phyloP scores from a whole-genome alignment of 2,888 invertebrate genomes.

The Branchipolynoe longqiensis region DNA sequence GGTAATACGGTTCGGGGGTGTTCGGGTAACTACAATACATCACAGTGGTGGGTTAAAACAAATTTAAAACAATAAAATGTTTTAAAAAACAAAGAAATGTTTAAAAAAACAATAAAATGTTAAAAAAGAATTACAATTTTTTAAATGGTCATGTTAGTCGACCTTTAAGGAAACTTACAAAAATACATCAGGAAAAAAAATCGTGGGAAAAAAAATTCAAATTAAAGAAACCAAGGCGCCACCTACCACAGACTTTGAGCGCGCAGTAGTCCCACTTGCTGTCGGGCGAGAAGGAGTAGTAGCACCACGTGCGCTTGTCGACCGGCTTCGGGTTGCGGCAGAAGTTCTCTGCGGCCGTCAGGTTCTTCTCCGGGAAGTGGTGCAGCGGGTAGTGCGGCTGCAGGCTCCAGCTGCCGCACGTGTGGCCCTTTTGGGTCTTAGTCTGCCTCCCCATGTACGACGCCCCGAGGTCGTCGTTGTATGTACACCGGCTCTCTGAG shows the following conservation, averaged over 20 bases:
- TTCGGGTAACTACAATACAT: no score
- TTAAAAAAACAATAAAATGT: no score
- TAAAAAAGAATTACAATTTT: no score
- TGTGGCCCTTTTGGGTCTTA: slow-evolving; percentile 57
- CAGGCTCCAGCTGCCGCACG: slow-evolving; percentile 63
- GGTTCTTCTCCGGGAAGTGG: slow-evolving; percentile 64
- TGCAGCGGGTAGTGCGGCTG: slow-evolving; percentile 63
- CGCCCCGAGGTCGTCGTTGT: slow-evolving; percentile 63
- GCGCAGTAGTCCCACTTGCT: slow-evolving; percentile 65
- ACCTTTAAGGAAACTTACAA: no score
- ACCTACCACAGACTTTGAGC: slow-evolving; percentile 65
- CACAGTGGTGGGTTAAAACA: no score
- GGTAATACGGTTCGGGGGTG: no score
- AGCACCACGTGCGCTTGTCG: slow-evolving; percentile 65
- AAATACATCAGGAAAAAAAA: no score
- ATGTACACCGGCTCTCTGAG: slow-evolving; percentile 66
- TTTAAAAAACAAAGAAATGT: no score
- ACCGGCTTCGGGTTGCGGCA: slow-evolving; percentile 67
- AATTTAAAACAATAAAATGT: no score
- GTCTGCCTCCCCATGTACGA: slow-evolving; percentile 63
- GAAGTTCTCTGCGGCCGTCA: slow-evolving; percentile 62
- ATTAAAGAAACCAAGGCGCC: no score
- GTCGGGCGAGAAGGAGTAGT: slow-evolving; percentile 41
- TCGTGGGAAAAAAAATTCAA: no score
- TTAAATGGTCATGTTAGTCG: no score